These are phyloP conservation scores for Dromiciops gliroides DNA, from an alignment of 2,113 vertebrate species.

Conservation along the genomic window DNA sequence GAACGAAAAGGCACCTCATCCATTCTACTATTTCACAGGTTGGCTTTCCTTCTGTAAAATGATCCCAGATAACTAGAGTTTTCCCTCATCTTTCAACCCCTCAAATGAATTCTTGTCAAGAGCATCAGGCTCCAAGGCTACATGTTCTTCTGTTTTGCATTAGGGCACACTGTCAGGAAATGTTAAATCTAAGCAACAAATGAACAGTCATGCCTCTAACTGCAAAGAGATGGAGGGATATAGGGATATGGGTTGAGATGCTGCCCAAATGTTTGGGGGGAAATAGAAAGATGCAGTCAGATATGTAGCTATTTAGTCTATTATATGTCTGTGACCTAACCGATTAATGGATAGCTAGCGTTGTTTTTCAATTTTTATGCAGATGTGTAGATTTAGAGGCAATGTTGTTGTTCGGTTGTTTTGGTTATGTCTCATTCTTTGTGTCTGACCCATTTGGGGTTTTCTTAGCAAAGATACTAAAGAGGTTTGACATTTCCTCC, in stretches of 20 bases:
- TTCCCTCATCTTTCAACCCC: not conserved
- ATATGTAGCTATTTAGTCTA: not conserved
- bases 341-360: not conserved
- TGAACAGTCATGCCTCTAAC: not conserved
- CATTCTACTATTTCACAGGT: not conserved
- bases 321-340: not conserved
- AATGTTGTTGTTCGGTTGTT: not conserved
- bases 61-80: not conserved
- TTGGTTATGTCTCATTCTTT: not conserved
- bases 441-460: not conserved
- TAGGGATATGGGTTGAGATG: not conserved
- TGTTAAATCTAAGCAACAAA: constrained; percentile 19
- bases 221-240: not conserved
- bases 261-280: not conserved
- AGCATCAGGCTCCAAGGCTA: not conserved
- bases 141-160: not conserved
- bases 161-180: constrained; percentile 6
- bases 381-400: not conserved
- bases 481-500: not conserved
- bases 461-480: not conserved
- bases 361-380: not conserved
- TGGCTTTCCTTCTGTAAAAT: not conserved
- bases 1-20: not conserved
- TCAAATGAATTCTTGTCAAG: not conserved
- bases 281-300: not conserved